Conservation (phyloP, 1,140 invertebrate species). For the Diuraphis noxia region DNA sequence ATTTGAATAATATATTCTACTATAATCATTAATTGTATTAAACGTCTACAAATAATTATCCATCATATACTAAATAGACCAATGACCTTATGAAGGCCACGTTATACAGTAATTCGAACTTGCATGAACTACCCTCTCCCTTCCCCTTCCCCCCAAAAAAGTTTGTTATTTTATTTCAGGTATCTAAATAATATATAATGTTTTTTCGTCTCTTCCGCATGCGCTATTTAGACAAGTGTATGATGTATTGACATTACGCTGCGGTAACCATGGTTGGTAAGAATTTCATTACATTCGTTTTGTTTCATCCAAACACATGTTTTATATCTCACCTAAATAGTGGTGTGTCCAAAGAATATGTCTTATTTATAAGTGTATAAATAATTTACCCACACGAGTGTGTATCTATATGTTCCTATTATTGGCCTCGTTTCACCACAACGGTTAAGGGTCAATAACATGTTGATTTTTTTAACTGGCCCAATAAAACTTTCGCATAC, state of each 20-base stretch:
- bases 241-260: neutral
- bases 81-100: neutral
- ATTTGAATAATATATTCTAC: neutral
- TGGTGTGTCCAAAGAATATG: neutral
- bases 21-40: neutral
- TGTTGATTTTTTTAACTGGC: neutral
- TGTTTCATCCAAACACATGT: neutral
- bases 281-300: neutral
- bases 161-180: neutral
- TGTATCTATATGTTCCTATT: neutral
- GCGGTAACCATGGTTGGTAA: neutral
- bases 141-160: no score
- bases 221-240: neutral
- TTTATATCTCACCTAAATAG: neutral
- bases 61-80: neutral
- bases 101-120: neutral
- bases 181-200: neutral
- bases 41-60: neutral
- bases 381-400: neutral
- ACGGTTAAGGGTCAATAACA: slow-evolving; percentile 11
- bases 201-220: neutral
- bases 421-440: neutral
- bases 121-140: neutral
- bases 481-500: neutral
- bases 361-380: neutral